Evolutionary conservation across 2,888 invertebrate species (phyloP), one percentile per base, ranked within the genome.

Genomic region (Villa cingulata): DNA sequence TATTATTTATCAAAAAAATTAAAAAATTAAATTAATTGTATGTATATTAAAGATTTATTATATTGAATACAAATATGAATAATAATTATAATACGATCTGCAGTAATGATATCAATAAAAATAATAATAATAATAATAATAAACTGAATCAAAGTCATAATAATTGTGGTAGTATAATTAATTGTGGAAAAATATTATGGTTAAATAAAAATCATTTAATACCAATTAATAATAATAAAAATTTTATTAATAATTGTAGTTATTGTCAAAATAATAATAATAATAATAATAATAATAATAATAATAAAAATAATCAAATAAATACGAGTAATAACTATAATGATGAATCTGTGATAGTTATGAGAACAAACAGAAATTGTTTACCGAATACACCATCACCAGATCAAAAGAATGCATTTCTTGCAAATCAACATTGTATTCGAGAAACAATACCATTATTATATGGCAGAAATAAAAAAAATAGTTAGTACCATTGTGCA

Each of bases 391-490:
- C 66, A 6, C 67, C 66, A 2, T 52, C 57, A 45, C 66, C 67
- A 23, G 57, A 57, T 20, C 61, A 64, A 48, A 53, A 61, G 7
- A 65, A 59, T 40, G 61, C 64, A 3, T 67, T 59, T 51, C 56
- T 67, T 53, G 66, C 66, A 48, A 67, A 68, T 58, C 63, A 61
- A 48, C 60, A 58, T 55, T 64, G 66, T 40, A 63, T 66, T 42
- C 62, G 60, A 41, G 62, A 75, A 56, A 74, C 77, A 62, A 76
- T 81, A 68, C 81, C 85, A 51, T 75, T 82, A 63, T 76, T 86
- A 56, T 85, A 83, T 65, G 83, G 29, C 12, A 14, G 82, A 54
- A 83, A 83, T 55, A 73, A 77, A 56, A 82, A 83, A 50, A 83
- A 83, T 70, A 84, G 84, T 84, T 75, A 81, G 83, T 83, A 32